Evolutionary conservation across 2,888 invertebrate genomes (phyloP), one percentile per base, ranked within the genome.

Genomic region (Cosmia trapezina): DNA sequence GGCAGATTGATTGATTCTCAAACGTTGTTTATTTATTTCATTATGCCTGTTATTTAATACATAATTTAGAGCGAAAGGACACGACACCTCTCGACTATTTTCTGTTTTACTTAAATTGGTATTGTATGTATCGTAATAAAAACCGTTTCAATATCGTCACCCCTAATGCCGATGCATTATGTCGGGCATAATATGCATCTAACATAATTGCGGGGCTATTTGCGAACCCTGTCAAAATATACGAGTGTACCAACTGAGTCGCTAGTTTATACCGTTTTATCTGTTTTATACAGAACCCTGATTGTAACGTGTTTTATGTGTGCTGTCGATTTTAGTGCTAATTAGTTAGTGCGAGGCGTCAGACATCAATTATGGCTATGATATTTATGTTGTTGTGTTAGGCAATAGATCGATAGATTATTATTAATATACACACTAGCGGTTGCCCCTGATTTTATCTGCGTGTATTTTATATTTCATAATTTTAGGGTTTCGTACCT

Each of bases 181-280:
- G 76, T 70, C 67, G 49, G 22, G 1, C 72, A 71, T 75, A 73
- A 59, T 76, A 70, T 74, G 75, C 80, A 76, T 80, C 43, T 76
- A 74, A 78, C 82, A 70, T 80, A 87, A 85, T 86, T 83, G 76
- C 82, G 66, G 76, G 78, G 59, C 76, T 60, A 80, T 81, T 81
- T 70, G 72, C 67, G 41, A 49, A 43, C 45, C 54, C 72, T 78
- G 82, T 83, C 84, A 82, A 85, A 87, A 85, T 84, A 87, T 72
- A 82, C 43, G 75, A 68, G 57, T 66, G 53, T 45, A 54, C 54
- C 9, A 8, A 19, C 56, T 28, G 33, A 59, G 60, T 45, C 11
- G 14, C 47, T 37, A 8, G 81, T 81, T 76, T 75, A 75, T 57
- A 57, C 33, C n/a, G 47, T 62, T 77, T 81, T 84, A 73, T 81